A percentile compares a stretch with the other conserved stretches of the same genome.
Evolutionary conservation across 2,797 vertebrate genomes (phyloP).

Genomic region (Bryconaethiops microstoma): DNA sequence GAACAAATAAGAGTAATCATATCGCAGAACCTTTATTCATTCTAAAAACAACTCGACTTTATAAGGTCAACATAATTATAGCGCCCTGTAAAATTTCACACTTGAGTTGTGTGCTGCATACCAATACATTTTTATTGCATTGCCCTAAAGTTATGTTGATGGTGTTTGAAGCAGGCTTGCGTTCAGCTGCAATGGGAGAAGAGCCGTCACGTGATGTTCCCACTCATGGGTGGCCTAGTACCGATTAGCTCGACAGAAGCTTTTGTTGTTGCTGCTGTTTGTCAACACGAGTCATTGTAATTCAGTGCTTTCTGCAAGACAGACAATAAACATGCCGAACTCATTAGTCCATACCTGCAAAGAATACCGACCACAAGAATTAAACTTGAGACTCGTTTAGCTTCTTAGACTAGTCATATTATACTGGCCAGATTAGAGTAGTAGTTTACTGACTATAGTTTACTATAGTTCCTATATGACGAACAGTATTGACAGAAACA

Average conservation of each 20-base stretch:
- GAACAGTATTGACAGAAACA: background rate
- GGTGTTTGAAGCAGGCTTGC: conserved; percentile 38
- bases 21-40: conserved; percentile 35
- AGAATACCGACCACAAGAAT: background rate
- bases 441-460: too few species aligned
- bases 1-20: conserved; percentile 29
- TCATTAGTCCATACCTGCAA: background rate
- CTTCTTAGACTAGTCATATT: conserved; percentile 9
- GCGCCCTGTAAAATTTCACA: conserved; percentile 70
- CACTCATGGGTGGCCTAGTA: conserved; percentile 25
- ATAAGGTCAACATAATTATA: conserved; percentile 69
- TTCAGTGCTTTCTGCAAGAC: background rate
- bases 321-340: background rate
- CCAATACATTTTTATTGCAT: conserved; percentile 57
- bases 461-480: background rate
- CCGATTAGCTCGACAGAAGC: conserved; percentile 29
- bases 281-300: conserved; percentile 37
- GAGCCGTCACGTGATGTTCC: conserved; percentile 14
- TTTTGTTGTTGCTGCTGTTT: conserved; percentile 11
- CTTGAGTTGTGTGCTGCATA: conserved; percentile 60
- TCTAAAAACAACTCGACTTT: conserved; percentile 59
- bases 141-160: conserved; percentile 52
- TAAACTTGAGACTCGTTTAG: background rate
- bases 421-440: background rate
- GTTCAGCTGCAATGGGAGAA: conserved; percentile 37